These are phyloP conservation scores for Teleogryllus occipitalis DNA, from an alignment of 1,140 invertebrate genomes.

Conservation along the genomic window DNA sequence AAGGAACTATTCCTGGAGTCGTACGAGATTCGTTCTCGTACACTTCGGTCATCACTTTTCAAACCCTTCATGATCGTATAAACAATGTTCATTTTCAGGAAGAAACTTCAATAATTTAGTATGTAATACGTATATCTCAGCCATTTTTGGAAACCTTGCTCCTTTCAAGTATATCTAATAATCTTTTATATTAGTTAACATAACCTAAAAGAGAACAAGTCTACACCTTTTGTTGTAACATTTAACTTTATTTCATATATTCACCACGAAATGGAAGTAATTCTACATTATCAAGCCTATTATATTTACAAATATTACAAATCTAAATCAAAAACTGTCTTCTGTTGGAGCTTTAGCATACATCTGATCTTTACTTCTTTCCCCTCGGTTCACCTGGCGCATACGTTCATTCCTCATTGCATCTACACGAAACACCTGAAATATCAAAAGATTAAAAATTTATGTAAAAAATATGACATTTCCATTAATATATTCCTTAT, in stretches of 20 bases:
- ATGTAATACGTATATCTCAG: not conserved
- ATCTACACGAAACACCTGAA: constrained; percentile 8
- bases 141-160: not conserved
- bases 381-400: constrained; percentile 42
- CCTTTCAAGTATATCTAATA: not conserved
- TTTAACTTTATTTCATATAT: too few relatives aligned
- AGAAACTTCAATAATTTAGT: not conserved
- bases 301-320: not conserved
- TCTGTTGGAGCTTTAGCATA: constrained; percentile 39
- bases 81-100: too few relatives aligned
- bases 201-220: not conserved
- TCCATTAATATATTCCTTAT: not conserved
- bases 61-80: too few relatives aligned
- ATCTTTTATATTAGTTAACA: not conserved
- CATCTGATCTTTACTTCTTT: constrained; percentile 35
- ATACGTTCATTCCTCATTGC: constrained; percentile 45
- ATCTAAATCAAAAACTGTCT: constrained; percentile 36
- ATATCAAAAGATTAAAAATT: not conserved
- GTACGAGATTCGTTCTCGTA: not conserved
- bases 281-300: not conserved
- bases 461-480: not conserved
- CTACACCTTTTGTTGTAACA: not conserved
- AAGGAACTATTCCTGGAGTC: not conserved
- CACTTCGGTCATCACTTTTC: too few relatives aligned
- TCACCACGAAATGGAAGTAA: too few relatives aligned